Evolutionary conservation across 2,113 vertebrate genomes (phyloP).

Genomic region (Notothenia coriiceps): DNA sequence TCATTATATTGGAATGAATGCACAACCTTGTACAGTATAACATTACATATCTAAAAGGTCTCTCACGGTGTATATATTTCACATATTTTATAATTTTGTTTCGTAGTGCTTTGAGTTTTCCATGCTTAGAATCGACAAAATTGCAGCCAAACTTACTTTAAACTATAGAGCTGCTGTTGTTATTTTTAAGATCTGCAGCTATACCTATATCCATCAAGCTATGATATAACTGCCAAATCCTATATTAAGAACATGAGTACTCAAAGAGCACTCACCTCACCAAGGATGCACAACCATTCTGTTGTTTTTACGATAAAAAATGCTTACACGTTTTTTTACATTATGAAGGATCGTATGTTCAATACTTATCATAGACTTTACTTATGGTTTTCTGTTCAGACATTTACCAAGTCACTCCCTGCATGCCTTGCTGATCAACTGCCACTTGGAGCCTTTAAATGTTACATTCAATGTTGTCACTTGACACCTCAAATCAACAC

Average conservation of each 20-base stretch:
- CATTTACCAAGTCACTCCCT: background rate
- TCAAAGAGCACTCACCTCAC: background rate
- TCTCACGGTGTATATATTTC: background rate
- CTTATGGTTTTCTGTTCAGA: background rate
- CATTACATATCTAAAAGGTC: slow-evolving; percentile 3
- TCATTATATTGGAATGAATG: slow-evolving; percentile 13
- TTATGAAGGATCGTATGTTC: background rate
- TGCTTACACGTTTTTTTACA: too few species aligned
- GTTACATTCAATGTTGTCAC: background rate
- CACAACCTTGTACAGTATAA: slow-evolving; percentile 9
- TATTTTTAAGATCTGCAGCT: background rate
- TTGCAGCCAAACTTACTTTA: background rate
- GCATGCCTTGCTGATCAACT: background rate
- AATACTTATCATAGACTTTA: background rate
- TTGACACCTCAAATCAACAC: background rate
- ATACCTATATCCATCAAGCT: background rate
- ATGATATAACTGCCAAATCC: slow-evolving; percentile 1
- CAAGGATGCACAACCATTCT: background rate
- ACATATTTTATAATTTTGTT: background rate
- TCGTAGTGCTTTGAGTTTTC: slow-evolving; percentile 10
- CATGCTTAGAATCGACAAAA: background rate
- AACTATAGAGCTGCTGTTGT: slow-evolving; percentile 12
- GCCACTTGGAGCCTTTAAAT: background rate
- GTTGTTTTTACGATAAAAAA: background rate
- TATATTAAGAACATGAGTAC: background rate